Percentiles rank a stretch among this genome's conserved stretches.
Conservation (phyloP, 2,113 vertebrate species). For the Elephantulus edwardii region DNA sequence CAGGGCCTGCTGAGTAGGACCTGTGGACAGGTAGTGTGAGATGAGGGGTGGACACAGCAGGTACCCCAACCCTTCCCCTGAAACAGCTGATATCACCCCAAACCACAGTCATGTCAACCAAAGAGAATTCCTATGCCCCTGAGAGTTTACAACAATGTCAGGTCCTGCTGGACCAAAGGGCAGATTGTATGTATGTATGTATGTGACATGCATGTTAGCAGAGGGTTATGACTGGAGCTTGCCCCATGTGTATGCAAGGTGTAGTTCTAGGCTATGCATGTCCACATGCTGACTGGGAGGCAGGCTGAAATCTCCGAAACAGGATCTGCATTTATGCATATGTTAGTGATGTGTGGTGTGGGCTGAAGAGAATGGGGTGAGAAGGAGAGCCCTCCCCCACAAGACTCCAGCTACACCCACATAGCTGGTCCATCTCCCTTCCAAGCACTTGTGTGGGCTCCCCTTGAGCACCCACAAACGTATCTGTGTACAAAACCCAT, state of each 20-base stretch:
- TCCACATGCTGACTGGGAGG: not conserved
- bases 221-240: not conserved
- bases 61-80: too few relatives aligned
- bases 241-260: fast-evolving
- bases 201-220: not conserved
- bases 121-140: not conserved
- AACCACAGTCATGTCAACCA: not conserved
- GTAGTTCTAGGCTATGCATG: not conserved
- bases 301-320: not conserved
- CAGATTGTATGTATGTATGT: not conserved
- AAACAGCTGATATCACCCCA: not conserved
- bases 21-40: not conserved
- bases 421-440: not conserved
- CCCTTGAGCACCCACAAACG: not conserved
- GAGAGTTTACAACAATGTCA: not conserved
- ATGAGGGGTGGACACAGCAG: not conserved
- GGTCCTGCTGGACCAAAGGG: not conserved
- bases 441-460: too few relatives aligned
- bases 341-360: not conserved
- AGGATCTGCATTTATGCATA: too few relatives aligned
- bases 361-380: not conserved
- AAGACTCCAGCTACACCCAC: not conserved
- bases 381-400: not conserved
- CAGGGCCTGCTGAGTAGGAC: not conserved
- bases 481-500: not conserved